Percentiles rank a stretch among this genome's conserved stretches.
phyloP scores from a whole-genome alignment of 2,888 invertebrate genomes.

The Ennomos erosarius region DNA sequence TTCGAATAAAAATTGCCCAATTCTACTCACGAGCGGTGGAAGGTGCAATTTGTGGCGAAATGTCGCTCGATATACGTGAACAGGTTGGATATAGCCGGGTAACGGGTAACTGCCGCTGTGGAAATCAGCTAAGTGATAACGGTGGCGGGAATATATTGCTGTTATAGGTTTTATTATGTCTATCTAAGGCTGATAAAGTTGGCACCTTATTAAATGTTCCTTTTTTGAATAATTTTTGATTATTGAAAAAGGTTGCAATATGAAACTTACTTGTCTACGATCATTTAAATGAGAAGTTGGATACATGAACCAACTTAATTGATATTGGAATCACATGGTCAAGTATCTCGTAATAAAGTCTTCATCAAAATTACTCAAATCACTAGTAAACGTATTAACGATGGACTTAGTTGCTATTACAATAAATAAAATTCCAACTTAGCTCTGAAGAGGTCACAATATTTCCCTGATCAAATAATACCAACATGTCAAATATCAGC shows the following conservation, averaged over 20 bases:
- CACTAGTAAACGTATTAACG: too few species aligned
- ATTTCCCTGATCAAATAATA: slow-evolving; percentile 16
- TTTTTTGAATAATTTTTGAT: too few species aligned
- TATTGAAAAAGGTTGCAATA: too few species aligned
- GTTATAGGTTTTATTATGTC: background rate
- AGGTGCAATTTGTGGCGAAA: slow-evolving; percentile 27
- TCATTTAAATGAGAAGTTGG: too few species aligned
- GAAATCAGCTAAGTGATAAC: slow-evolving; percentile 50
- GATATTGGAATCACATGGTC: too few species aligned
- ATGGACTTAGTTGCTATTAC: too few species aligned
- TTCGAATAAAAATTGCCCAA: slow-evolving; percentile 72
- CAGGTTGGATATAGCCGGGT: slow-evolving; percentile 52
- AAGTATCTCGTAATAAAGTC: too few species aligned
- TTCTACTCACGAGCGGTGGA: slow-evolving; percentile 45
- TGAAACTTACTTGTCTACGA: too few species aligned
- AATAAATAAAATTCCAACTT: too few species aligned
- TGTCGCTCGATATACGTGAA: slow-evolving; percentile 41
- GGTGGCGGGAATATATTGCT: slow-evolving; percentile 14
- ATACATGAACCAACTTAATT: too few species aligned
- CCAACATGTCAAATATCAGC: slow-evolving; percentile 42
- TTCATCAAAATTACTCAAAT: too few species aligned
- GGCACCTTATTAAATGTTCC: too few species aligned
- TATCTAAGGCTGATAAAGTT: background rate
- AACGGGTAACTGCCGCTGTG: slow-evolving; percentile 45
- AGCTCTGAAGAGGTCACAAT: slow-evolving; percentile 4